Evolutionary conservation across 2,888 invertebrate species (phyloP).

Genomic region (Patella ulyssiponensis): DNA sequence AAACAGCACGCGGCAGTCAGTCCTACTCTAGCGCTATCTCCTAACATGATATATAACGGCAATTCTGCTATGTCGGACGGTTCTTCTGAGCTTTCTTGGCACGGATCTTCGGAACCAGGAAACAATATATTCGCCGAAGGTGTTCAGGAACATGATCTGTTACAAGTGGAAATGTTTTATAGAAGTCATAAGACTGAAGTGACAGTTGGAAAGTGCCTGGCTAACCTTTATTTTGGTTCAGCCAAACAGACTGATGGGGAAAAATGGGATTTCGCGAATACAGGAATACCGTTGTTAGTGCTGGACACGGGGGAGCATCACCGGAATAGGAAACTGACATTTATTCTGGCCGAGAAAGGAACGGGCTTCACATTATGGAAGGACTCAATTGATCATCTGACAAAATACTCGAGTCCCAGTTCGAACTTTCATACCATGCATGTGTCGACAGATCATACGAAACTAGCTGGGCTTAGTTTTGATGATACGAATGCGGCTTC

Average conservation of each 20-base stretch:
- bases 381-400: conserved; percentile 85
- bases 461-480: conserved; percentile 85
- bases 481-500: conserved; percentile 82
- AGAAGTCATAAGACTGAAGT: conserved; percentile 85
- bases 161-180: conserved; percentile 70
- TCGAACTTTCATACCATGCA: conserved; percentile 84
- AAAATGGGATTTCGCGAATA: conserved; percentile 82
- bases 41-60: conserved; percentile 11
- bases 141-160: conserved; percentile 62
- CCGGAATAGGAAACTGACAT: conserved; percentile 74
- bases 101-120: conserved; percentile 29
- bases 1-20: neutral
- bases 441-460: conserved; percentile 83
- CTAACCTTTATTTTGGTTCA: conserved; percentile 73
- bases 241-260: conserved; percentile 46
- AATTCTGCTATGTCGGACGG: conserved; percentile 41
- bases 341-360: conserved; percentile 83
- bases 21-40: neutral
- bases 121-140: conserved; percentile 50
- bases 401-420: conserved; percentile 81
- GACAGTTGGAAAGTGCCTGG: conserved; percentile 83
- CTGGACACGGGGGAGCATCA: conserved; percentile 84
- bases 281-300: conserved; percentile 85
- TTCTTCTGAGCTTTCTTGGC: conserved; percentile 45
- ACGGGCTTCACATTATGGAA: conserved; percentile 87